Base-by-base conservation (phyloP, 2,888 invertebrate genomes). In the Chalcis sispes region DNA sequence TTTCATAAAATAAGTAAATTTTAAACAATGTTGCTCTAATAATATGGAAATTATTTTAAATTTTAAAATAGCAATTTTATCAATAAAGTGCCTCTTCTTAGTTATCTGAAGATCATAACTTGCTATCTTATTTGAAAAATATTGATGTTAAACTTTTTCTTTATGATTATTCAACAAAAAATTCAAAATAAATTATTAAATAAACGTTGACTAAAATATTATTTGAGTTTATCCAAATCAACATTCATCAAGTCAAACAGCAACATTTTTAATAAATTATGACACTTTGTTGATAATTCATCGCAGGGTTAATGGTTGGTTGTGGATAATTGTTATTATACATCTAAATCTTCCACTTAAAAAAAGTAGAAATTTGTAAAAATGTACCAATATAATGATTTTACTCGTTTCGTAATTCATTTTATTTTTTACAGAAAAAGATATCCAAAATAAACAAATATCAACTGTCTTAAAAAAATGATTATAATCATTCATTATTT, bases 1-100 rank as follows among this genome's bases (percentile, higher is more conserved):
- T 69, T 66, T n/a, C n/a, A n/a, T n/a, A n/a, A 20, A 59, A 46
- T 8, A 27, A 42, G 15, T 15, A 42, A 46, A 46, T 48, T 15
- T 23, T 32, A 8, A 62, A 27, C 18, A n/a, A 32, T 52, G 18
- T 52, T 23, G n/a, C 27, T 36, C 42, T 1, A 54, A 52, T 40
- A 61, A 36, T 40, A 40, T 61, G 36, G 25, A 70, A 50, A 32
- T n/a, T 18, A 52, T 40, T 23, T 32, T 66, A 40, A 7, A 36
- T 46, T 56, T 52, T 32, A 1, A 7, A 48, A 8, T 23, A 20
- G 7, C 20, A 48, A 65, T 13, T 40, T 52, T 54, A 36, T 36
- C 36, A 65, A 46, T 8, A 54, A 62, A 46, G 46, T 72, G 52
- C 23, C 62, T 72, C 23, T 64, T 56, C 48, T 36, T 25, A 23